Conservation (phyloP, 2,113 vertebrate species). For the Semnornis frantzii region DNA sequence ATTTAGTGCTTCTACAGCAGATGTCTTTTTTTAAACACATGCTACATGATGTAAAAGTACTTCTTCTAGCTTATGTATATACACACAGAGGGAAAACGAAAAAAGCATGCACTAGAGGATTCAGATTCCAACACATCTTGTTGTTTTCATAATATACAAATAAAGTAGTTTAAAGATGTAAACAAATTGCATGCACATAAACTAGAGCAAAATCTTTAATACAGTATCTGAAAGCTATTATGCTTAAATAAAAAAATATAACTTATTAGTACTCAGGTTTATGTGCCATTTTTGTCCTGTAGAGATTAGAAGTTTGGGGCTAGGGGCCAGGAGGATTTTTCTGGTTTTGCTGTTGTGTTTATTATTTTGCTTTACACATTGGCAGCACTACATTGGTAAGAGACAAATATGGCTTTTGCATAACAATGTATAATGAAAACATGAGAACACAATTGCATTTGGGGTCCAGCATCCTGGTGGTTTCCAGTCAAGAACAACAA, state of each 20-base stretch:
- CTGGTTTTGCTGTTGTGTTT: not conserved
- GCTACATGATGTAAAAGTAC: slow-evolving; percentile 69
- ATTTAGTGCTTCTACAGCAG: slow-evolving; percentile 74
- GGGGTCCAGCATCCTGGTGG: not conserved
- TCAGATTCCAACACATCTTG: slow-evolving; percentile 50
- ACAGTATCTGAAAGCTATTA: slow-evolving; percentile 74
- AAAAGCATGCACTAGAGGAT: slow-evolving; percentile 72
- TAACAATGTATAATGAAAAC: slow-evolving; percentile 29
- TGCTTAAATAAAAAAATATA: slow-evolving; percentile 79
- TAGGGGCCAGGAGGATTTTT: not conserved
- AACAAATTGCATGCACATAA: slow-evolving; percentile 78
- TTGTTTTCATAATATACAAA: slow-evolving; percentile 74
- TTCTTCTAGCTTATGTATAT: slow-evolving; percentile 73
- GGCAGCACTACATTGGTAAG: slow-evolving; percentile 41
- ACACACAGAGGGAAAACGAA: slow-evolving; percentile 46
- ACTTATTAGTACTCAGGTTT: slow-evolving; percentile 74
- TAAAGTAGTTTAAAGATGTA: slow-evolving; percentile 73
- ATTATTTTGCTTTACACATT: slow-evolving; percentile 11
- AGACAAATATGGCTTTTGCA: slow-evolving; percentile 69
- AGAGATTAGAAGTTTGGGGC: slow-evolving; percentile 16
- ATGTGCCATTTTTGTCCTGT: slow-evolving; percentile 71
- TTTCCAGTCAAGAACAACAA: slow-evolving; percentile 14
- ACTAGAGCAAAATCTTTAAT: slow-evolving; percentile 75
- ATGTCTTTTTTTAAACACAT: slow-evolving; percentile 60
- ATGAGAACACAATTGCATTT: not conserved